phyloP scores from a whole-genome alignment of 2,797 vertebrate genomes.

The Ctenopoma multispine region DNA sequence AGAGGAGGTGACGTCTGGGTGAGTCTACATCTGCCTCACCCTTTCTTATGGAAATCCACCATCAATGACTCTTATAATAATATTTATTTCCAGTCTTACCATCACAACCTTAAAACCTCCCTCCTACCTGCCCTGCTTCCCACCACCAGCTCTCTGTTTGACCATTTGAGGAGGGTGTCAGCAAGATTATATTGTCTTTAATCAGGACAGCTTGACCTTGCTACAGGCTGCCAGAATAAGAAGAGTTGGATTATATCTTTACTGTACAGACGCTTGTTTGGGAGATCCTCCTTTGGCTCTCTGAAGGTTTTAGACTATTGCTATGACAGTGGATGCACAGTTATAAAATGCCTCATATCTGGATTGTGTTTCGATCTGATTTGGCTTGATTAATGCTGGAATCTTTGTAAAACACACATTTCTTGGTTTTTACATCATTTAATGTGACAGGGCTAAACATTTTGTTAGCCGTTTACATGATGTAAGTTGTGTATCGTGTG shows the following conservation, averaged over 20 bases:
- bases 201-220: neutral
- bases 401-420: slow-evolving; percentile 21
- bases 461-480: slow-evolving; percentile 38
- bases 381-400: slow-evolving; percentile 37
- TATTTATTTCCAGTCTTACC: neutral
- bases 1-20: neutral
- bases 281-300: neutral
- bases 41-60: neutral
- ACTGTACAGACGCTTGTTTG: slow-evolving; percentile 1
- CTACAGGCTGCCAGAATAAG: neutral
- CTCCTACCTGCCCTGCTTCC: too few species aligned
- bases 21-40: neutral
- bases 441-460: slow-evolving; percentile 65
- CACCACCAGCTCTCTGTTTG: neutral
- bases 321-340: neutral
- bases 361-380: slow-evolving; percentile 14
- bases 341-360: slow-evolving; percentile 12
- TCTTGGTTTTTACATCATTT: slow-evolving; percentile 18
- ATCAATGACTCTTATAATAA: neutral
- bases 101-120: neutral
- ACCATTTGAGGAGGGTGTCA: neutral
- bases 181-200: neutral
- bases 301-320: neutral
- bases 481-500: slow-evolving; percentile 28
- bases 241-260: neutral